These are phyloP conservation scores for Porites cylindrica DNA, from an alignment of 92 coral and sea anemone genomes.

Conservation along the genomic window DNA sequence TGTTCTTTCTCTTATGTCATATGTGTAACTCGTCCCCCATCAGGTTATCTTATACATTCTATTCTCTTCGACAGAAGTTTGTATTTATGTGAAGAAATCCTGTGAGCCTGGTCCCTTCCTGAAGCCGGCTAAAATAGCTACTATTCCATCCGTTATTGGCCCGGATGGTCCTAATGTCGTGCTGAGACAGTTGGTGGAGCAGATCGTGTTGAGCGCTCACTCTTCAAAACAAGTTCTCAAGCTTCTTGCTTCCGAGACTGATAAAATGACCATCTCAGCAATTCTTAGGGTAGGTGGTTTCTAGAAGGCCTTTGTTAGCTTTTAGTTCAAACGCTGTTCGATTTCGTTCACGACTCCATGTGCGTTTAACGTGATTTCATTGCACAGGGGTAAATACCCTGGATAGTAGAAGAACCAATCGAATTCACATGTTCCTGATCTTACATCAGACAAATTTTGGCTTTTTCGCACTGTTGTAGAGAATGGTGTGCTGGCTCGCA, in stretches of 20 bases:
- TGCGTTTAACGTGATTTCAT: no score
- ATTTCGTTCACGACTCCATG: no score
- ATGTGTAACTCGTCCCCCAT: background rate
- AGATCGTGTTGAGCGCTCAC: conserved; percentile 71
- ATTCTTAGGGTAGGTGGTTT: conserved; percentile 71
- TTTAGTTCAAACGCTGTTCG: no score
- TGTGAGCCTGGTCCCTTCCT: conserved; percentile 82
- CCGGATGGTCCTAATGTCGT: conserved; percentile 68
- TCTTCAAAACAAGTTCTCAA: conserved; percentile 63
- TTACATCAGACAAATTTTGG: no score
- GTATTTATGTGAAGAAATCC: conserved; percentile 65
- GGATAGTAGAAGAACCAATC: no score
- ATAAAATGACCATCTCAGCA: conserved; percentile 73
- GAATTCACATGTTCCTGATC: no score
- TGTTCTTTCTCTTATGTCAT: no score
- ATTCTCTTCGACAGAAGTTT: conserved; percentile 14
- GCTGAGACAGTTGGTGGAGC: conserved; percentile 71
- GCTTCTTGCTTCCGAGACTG: conserved; percentile 74
- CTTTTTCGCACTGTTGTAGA: no score
- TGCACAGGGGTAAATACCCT: no score
- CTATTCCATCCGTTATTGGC: conserved; percentile 64
- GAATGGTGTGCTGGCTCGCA: no score
- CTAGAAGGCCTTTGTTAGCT: background rate
- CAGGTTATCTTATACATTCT: background rate
- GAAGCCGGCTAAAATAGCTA: conserved; percentile 42